Percentiles rank a stretch among this genome's conserved stretches.
These are phyloP conservation scores for Berghia stephanieae DNA, from an alignment of 1,140 invertebrate genomes.

Conservation along the genomic window DNA sequence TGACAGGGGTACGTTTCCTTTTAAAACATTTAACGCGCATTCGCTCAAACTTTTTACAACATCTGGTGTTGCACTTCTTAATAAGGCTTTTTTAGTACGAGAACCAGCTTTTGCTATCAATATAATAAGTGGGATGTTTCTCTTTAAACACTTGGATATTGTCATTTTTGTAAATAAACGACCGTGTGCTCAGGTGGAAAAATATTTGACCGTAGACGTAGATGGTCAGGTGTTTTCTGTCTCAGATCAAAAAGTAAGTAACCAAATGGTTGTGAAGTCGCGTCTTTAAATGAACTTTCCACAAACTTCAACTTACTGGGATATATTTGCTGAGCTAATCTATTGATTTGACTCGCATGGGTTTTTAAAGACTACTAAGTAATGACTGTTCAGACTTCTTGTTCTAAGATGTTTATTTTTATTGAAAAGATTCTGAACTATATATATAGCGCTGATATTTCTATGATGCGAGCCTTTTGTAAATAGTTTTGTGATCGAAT, in stretches of 20 bases:
- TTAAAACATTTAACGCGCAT: conserved; percentile 23
- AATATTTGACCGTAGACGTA: conserved; percentile 25
- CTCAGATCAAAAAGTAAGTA: conserved; percentile 39
- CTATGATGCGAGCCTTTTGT: too few species aligned
- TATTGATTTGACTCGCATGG: too few species aligned
- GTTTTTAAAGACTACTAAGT: too few species aligned
- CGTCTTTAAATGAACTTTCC: conserved; percentile 26
- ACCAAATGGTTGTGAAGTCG: conserved; percentile 24
- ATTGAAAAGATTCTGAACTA: too few species aligned
- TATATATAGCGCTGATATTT: too few species aligned
- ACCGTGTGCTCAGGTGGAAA: conserved; percentile 9
- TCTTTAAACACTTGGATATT: background rate
- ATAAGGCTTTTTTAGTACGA: background rate
- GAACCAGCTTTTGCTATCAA: background rate
- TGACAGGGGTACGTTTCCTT: conserved; percentile 20
- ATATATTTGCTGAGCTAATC: conserved; percentile 35
- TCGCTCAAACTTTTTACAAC: conserved; percentile 12
- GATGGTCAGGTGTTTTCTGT: conserved; percentile 22
- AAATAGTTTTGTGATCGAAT: too few species aligned
- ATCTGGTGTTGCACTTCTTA: background rate
- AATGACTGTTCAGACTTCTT: too few species aligned
- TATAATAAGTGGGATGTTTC: background rate
- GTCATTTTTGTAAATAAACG: conserved; percentile 22
- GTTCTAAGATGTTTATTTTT: too few species aligned
- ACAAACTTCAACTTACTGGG: conserved; percentile 25